phyloP scores from a whole-genome alignment of 2,797 vertebrate species.

The Decapterus maruadsi region DNA sequence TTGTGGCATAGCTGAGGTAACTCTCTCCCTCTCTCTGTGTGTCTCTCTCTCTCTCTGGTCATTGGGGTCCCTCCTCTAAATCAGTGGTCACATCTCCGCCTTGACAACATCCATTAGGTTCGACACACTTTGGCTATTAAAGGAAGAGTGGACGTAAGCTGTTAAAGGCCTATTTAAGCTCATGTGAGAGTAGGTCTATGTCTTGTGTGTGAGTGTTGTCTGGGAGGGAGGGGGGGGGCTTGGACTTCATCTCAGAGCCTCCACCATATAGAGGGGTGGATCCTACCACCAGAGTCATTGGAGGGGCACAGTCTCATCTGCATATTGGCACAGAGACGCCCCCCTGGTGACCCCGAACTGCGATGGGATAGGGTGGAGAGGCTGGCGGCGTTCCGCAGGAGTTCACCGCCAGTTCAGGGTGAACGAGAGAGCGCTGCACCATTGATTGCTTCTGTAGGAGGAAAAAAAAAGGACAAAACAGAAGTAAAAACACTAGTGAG shows the following conservation, averaged over 20 bases:
- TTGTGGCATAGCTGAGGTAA: conserved; percentile 74
- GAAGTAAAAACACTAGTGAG: conserved; percentile 73
- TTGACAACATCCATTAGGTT: conserved; percentile 85
- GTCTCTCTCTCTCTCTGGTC: conserved; percentile 40
- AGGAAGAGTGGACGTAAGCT: conserved; percentile 73
- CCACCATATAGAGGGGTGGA: conserved; percentile 72
- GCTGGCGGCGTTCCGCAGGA: conserved; percentile 74
- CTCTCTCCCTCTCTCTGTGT: conserved; percentile 37
- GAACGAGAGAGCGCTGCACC: conserved; percentile 75
- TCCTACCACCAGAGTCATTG: conserved; percentile 79
- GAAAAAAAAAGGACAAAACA: conserved; percentile 67
- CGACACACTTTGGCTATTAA: conserved; percentile 82
- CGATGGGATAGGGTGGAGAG: conserved; percentile 75
- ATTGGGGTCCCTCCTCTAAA: conserved; percentile 73
- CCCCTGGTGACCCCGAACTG: conserved; percentile 79
- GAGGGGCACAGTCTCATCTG: conserved; percentile 80
- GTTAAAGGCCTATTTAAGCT: conserved; percentile 80
- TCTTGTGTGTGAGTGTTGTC: conserved; percentile 37
- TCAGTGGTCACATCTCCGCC: conserved; percentile 73
- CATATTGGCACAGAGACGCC: conserved; percentile 85
- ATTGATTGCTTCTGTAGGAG: conserved; percentile 81
- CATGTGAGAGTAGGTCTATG: conserved; percentile 59
- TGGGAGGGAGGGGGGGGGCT: conserved; percentile 10
- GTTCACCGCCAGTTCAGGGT: conserved; percentile 84
- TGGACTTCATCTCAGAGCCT: conserved; percentile 51